Evolutionary conservation across 1,140 invertebrate species (phyloP).

Genomic region (Drosophila ohnishii): DNA sequence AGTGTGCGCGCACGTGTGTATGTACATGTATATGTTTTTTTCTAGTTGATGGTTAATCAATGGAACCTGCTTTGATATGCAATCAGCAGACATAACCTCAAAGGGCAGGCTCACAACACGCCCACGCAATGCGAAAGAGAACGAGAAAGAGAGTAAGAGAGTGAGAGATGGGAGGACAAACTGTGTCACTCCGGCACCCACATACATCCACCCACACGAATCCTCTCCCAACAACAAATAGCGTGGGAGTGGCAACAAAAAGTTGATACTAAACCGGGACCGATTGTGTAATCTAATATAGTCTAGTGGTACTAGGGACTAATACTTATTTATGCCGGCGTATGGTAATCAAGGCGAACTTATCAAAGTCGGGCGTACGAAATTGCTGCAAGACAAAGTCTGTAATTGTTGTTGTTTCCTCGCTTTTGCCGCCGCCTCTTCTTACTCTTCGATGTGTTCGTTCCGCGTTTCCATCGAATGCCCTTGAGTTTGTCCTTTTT

Average conservation of each 20-base stretch:
- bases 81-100: slow-evolving; percentile 43
- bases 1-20: not conserved
- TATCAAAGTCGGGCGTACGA: slow-evolving; percentile 45
- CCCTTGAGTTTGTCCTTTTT: slow-evolving; percentile 78
- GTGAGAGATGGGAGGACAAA: slow-evolving; percentile 14
- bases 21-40: not conserved
- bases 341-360: slow-evolving; percentile 47
- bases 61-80: slow-evolving; percentile 40
- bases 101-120: slow-evolving; percentile 29
- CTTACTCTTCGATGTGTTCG: slow-evolving; percentile 19
- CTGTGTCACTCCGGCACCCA: slow-evolving; percentile 28
- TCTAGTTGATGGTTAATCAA: slow-evolving; percentile 44
- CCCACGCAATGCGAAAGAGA: slow-evolving; percentile 8
- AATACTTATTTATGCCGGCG: slow-evolving; percentile 7
- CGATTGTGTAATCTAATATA: slow-evolving; percentile 47
- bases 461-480: slow-evolving; percentile 52
- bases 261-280: slow-evolving; percentile 12
- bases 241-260: slow-evolving; percentile 42
- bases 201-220: slow-evolving; percentile 6
- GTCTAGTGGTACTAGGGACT: slow-evolving; percentile 14
- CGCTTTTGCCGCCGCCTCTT: slow-evolving; percentile 6
- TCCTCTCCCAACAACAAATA: slow-evolving; percentile 35
- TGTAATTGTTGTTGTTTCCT: slow-evolving; percentile 27
- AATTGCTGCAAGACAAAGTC: slow-evolving; percentile 25
- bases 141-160: slow-evolving; percentile 1